phyloP scores from a whole-genome alignment of 2,797 vertebrate genomes.

The Catostomus latipinnis region DNA sequence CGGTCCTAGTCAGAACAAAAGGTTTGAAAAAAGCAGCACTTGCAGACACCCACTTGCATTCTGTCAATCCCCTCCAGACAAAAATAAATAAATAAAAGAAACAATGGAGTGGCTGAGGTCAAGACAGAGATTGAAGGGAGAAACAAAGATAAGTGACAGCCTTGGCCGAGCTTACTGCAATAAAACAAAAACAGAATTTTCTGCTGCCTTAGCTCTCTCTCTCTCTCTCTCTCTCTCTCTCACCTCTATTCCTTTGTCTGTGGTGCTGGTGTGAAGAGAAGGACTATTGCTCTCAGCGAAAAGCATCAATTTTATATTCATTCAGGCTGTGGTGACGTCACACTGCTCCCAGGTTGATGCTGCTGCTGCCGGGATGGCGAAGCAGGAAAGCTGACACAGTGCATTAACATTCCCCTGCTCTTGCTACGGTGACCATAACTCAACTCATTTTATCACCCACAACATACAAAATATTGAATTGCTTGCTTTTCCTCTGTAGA shows the following conservation, averaged over 20 bases:
- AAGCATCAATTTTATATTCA: conserved; percentile 58
- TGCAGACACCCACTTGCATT: conserved; percentile 28
- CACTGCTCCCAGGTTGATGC: conserved; percentile 39
- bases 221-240: conserved; percentile 1
- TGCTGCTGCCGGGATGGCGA: conserved; percentile 29
- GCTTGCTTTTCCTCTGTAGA: not conserved
- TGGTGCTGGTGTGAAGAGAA: conserved; percentile 45
- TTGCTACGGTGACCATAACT: not conserved
- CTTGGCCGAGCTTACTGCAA: conserved; percentile 20
- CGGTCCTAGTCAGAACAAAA: conserved; percentile 16
- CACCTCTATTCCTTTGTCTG: conserved; percentile 47
- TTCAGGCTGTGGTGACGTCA: conserved; percentile 52
- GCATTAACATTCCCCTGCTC: conserved; percentile 1
- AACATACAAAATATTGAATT: not conserved
- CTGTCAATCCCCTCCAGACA: not conserved
- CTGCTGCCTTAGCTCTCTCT: conserved; percentile 28
- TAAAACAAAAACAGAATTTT: conserved; percentile 33
- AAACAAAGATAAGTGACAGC: conserved; percentile 26
- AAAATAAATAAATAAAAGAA: not conserved
- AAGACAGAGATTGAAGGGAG: conserved; percentile 8
- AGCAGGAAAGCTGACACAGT: conserved; percentile 14
- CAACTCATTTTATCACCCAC: not conserved
- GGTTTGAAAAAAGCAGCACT: conserved; percentile 6
- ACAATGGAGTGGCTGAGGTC: conserved; percentile 3
- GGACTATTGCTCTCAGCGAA: conserved; percentile 39